phyloP scores from a whole-genome alignment of 2,113 vertebrate species.

The Romanogobio albipinnatus region DNA sequence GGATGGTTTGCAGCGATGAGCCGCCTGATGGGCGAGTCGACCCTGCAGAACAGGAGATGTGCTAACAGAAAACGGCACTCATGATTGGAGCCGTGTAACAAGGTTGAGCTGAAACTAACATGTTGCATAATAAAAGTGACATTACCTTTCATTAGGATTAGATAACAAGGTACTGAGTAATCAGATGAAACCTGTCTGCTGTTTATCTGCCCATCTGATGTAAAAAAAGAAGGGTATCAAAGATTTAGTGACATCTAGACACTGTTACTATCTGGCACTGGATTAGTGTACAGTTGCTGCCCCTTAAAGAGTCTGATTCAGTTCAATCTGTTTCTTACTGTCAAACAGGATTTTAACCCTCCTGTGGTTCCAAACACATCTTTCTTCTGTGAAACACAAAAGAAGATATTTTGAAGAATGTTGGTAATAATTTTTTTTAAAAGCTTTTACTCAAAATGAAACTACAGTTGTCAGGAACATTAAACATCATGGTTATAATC shows the following conservation, averaged over 20 bases:
- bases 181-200: constrained; percentile 4
- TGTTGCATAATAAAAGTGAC: constrained; percentile 12
- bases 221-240: constrained; percentile 17
- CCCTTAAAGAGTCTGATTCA: not conserved
- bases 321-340: not conserved
- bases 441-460: too few species aligned
- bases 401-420: not conserved
- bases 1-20: constrained; percentile 15
- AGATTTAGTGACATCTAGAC: not conserved
- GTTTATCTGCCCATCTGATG: constrained; percentile 1
- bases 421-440: not conserved
- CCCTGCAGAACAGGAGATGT: not conserved
- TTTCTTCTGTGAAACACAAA: not conserved
- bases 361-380: not conserved
- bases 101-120: not conserved
- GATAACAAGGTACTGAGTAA: constrained; percentile 2
- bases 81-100: not conserved
- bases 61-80: constrained; percentile 21
- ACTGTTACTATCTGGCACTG: not conserved
- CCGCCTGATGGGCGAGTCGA: not conserved
- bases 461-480: too few species aligned
- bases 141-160: constrained; percentile 2
- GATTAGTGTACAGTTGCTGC: not conserved
- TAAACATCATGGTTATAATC: too few species aligned
- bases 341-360: not conserved